Conservation (phyloP, 2,113 vertebrate genomes). For the Pseudolaguvia tuberculata region DNA sequence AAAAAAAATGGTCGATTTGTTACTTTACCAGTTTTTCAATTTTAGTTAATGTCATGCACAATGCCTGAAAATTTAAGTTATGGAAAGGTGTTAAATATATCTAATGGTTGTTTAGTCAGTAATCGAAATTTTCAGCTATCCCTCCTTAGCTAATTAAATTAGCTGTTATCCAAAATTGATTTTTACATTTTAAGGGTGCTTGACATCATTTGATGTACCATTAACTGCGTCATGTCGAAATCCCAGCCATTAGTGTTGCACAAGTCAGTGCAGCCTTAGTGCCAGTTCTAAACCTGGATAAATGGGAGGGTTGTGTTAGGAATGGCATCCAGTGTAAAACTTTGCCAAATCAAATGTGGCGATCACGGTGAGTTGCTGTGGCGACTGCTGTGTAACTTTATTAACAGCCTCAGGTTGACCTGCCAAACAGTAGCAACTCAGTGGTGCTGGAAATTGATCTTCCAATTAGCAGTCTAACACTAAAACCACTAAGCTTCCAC, state of each 20-base stretch:
- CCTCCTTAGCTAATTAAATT: constrained; percentile 55
- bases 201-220: constrained; percentile 56
- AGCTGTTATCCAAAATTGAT: constrained; percentile 68
- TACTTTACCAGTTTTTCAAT: neutral
- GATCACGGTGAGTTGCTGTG: too few relatives aligned
- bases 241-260: too few relatives aligned
- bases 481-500: too few relatives aligned
- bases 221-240: constrained; percentile 54
- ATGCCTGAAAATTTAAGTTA: neutral
- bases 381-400: too few relatives aligned
- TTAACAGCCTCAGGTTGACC: constrained; percentile 51
- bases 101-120: constrained; percentile 57
- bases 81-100: constrained; percentile 54
- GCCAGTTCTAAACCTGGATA: too few relatives aligned
- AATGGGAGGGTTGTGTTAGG: too few relatives aligned
- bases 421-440: too few relatives aligned
- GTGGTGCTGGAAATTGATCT: constrained; percentile 9
- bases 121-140: constrained; percentile 59
- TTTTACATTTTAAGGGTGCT: constrained; percentile 64
- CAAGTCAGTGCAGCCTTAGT: too few relatives aligned
- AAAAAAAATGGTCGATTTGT: neutral
- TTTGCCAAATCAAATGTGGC: too few relatives aligned
- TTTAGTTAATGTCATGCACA: neutral
- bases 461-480: too few relatives aligned
- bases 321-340: too few relatives aligned